Conservation (phyloP, 2,113 vertebrate genomes). For the Machaerirhynchus nigripectus region DNA sequence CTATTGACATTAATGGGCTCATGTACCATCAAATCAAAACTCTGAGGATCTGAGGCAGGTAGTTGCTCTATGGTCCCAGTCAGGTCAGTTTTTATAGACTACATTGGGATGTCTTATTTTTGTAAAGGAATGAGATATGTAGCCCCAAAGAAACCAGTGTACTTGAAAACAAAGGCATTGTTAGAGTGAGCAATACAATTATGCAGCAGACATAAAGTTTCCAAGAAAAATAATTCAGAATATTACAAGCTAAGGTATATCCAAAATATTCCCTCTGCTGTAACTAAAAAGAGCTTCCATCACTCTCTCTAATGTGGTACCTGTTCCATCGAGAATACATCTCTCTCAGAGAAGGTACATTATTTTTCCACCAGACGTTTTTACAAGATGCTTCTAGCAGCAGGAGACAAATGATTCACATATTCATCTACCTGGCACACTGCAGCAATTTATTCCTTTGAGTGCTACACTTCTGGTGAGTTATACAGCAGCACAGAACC, state of each 20-base stretch:
- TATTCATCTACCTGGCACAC: not conserved
- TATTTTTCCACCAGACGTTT: constrained; percentile 1
- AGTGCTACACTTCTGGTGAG: not conserved
- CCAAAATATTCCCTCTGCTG: not conserved
- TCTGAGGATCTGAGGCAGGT: not conserved
- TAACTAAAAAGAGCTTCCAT: not conserved
- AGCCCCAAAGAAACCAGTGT: not conserved
- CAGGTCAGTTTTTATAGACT: not conserved
- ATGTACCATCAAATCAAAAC: not conserved
- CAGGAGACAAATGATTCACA: constrained; percentile 36
- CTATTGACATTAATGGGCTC: not conserved
- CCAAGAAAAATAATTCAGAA: not conserved
- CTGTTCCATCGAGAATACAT: not conserved
- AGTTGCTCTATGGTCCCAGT: not conserved
- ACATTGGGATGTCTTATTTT: not conserved
- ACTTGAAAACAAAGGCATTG: not conserved
- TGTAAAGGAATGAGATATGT: not conserved
- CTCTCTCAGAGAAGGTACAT: not conserved
- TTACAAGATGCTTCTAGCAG: constrained; percentile 24
- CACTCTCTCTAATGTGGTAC: not conserved
- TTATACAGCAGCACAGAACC: not conserved
- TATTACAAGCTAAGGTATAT: not conserved
- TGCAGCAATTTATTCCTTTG: not conserved
- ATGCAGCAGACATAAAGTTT: not conserved
- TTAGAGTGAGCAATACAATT: not conserved